Conservation (phyloP, 2,113 vertebrate genomes). For the Oryzias celebensis region DNA sequence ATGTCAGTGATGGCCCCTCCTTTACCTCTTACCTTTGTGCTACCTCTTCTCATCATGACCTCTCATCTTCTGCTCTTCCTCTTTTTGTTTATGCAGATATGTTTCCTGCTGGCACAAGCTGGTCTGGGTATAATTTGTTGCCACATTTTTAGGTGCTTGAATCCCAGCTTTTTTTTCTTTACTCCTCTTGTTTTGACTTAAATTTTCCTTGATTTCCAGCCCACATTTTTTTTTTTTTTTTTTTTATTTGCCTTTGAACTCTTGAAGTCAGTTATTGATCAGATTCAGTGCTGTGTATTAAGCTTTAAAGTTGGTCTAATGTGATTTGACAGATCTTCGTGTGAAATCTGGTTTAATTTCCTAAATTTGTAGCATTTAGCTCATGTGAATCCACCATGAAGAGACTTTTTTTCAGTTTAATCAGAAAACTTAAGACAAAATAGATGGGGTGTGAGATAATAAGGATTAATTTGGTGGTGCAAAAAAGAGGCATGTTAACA, state of each 20-base stretch:
- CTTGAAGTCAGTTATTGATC: too few relatives aligned
- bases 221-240: too few relatives aligned
- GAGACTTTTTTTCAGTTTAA: neutral
- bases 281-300: too few relatives aligned
- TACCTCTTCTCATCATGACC: constrained; percentile 8
- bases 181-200: too few relatives aligned
- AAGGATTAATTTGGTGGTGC: constrained; percentile 19
- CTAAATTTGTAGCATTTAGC: too few relatives aligned
- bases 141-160: too few relatives aligned
- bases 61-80: neutral
- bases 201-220: too few relatives aligned
- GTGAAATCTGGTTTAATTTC: too few relatives aligned
- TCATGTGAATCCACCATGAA: neutral
- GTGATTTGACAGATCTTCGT: too few relatives aligned
- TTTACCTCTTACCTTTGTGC: constrained; percentile 36
- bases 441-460: constrained; percentile 13
- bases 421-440: constrained; percentile 15
- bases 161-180: too few relatives aligned
- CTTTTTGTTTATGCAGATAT: constrained; percentile 11
- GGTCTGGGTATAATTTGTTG: neutral
- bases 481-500: neutral
- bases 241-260: too few relatives aligned
- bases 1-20: constrained; percentile 8
- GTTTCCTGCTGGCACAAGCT: constrained; percentile 2
- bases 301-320: too few relatives aligned